Evolutionary conservation across 2,113 vertebrate species (phyloP).

Genomic region (Zingel zingel): DNA sequence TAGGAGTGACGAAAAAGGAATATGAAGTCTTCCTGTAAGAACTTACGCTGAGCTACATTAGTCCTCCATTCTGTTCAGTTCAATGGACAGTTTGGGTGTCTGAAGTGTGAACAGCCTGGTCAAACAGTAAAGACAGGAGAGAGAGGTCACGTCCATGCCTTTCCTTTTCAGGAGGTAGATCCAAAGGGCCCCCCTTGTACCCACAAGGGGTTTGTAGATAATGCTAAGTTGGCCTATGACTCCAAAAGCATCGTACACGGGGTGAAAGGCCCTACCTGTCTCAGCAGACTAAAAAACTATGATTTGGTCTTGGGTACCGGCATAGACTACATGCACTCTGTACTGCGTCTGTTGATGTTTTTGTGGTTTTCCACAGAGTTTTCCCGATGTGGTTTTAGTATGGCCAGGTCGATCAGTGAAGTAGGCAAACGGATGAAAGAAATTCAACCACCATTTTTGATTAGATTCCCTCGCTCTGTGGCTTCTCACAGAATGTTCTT

Average conservation of each 20-base stretch:
- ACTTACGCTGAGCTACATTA: too few species aligned
- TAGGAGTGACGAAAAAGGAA: too few species aligned
- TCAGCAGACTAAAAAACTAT: conserved; percentile 40
- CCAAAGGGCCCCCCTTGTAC: conserved; percentile 38
- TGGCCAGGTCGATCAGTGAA: too few species aligned
- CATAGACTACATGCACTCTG: conserved; percentile 43
- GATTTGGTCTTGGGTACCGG: conserved; percentile 23
- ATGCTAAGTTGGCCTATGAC: conserved; percentile 33
- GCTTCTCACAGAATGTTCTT: conserved; percentile 48
- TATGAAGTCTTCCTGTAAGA: too few species aligned
- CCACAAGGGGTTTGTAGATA: conserved; percentile 19
- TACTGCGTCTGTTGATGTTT: conserved; percentile 34
- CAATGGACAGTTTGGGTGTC: conserved; percentile 41
- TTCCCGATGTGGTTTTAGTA: too few species aligned
- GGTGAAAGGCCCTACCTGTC: conserved; percentile 29
- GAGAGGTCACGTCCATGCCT: too few species aligned
- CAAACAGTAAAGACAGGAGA: too few species aligned
- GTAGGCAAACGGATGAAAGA: too few species aligned
- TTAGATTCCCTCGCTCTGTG: conserved; percentile 20
- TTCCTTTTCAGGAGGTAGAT: not conserved
- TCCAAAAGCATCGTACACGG: conserved; percentile 22
- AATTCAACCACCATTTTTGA: conserved; percentile 3
- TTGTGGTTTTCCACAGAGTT: too few species aligned
- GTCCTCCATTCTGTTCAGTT: conserved; percentile 54
- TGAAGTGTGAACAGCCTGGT: too few species aligned